These are phyloP conservation scores for Apamea monoglypha DNA, from an alignment of 2,888 invertebrate species.

Conservation along the genomic window DNA sequence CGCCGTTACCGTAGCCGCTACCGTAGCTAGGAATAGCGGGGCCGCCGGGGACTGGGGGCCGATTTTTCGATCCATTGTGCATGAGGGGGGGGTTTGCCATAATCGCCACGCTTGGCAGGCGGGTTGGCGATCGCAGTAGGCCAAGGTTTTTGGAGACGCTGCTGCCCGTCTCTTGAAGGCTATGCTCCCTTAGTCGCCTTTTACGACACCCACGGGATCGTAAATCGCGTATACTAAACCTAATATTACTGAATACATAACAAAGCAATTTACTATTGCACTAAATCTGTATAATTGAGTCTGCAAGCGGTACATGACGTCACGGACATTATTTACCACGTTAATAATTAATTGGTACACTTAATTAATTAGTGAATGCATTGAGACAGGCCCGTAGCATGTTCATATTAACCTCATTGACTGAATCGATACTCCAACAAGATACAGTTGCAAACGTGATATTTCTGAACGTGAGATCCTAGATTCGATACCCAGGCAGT, in stretches of 20 bases:
- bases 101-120: too few species aligned
- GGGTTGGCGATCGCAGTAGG: too few species aligned
- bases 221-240: not conserved
- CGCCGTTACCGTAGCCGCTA: too few species aligned
- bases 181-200: too few species aligned
- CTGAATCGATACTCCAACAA: not conserved
- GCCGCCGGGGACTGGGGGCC: too few species aligned
- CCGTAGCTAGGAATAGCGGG: too few species aligned
- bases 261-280: not conserved
- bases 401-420: not conserved
- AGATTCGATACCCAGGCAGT: not conserved
- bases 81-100: too few species aligned
- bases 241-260: not conserved
- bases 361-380: not conserved
- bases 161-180: too few species aligned
- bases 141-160: too few species aligned
- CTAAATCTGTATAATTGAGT: not conserved
- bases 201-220: too few species aligned
- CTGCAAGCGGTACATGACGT: not conserved
- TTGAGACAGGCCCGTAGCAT: not conserved
- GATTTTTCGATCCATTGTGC: too few species aligned
- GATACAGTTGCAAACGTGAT: not conserved
- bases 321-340: not conserved
- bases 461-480: not conserved
- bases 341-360: conserved; percentile 6